phyloP scores from a whole-genome alignment of 2,797 vertebrate species.

The Discoglossus pictus region DNA sequence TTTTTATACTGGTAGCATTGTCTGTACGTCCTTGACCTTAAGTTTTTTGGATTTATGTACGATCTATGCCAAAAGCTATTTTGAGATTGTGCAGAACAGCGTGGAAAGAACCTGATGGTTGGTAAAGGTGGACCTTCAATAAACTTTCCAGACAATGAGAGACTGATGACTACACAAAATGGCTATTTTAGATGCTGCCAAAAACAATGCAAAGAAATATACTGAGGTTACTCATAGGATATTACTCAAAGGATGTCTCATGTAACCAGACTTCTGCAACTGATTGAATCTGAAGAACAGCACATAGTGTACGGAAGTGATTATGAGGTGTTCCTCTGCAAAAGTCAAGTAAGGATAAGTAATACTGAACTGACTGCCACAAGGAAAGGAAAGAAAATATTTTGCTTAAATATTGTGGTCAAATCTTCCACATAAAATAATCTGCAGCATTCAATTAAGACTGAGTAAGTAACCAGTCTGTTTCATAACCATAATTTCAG shows the following conservation, averaged over 20 bases:
- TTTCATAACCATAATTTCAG: conserved; percentile 5
- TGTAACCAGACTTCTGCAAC: conserved; percentile 18
- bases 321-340: conserved; percentile 16
- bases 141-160: neutral
- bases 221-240: conserved; percentile 32
- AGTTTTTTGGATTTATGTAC: too few species aligned
- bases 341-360: conserved; percentile 46
- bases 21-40: too few species aligned
- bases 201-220: conserved; percentile 18
- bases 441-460: conserved; percentile 36
- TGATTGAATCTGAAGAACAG: conserved; percentile 31
- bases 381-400: conserved; percentile 23
- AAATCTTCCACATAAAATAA: conserved; percentile 32
- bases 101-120: too few species aligned
- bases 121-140: neutral
- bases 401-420: conserved; percentile 32
- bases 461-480: neutral
- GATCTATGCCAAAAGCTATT: too few species aligned
- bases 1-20: too few species aligned
- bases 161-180: conserved; percentile 13
- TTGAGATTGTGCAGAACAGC: neutral
- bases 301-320: conserved; percentile 18
- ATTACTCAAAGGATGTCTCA: conserved; percentile 44
- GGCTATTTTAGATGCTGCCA: conserved; percentile 6
- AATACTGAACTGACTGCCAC: conserved; percentile 1